Evolutionary conservation across 2,797 vertebrate species (phyloP).

Genomic region (Peromyscus eremicus): DNA sequence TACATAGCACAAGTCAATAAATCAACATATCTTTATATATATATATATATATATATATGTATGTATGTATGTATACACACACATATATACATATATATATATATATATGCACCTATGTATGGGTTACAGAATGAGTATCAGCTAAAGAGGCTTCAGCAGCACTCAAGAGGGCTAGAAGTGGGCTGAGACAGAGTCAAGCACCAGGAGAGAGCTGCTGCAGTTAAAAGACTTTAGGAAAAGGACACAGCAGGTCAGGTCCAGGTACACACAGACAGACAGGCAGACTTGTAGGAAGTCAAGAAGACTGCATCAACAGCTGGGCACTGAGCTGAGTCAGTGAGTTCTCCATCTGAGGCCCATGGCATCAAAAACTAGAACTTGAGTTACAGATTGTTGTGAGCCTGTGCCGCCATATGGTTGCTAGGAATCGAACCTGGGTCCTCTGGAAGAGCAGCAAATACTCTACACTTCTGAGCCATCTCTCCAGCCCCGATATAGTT

Average conservation of each 20-base stretch:
- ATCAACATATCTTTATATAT: neutral
- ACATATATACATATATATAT: no score
- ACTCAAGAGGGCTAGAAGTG: neutral
- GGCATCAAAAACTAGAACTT: neutral
- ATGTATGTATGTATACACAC: neutral
- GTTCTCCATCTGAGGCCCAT: neutral
- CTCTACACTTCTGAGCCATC: neutral
- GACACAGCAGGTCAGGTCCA: neutral
- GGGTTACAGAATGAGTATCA: neutral
- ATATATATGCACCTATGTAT: no score
- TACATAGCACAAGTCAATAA: neutral
- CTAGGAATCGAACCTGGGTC: neutral
- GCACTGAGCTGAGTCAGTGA: neutral
- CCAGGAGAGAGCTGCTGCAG: neutral
- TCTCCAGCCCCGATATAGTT: neutral
- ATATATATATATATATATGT: no score
- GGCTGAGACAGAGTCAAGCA: neutral
- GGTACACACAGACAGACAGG: neutral
- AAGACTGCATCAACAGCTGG: neutral
- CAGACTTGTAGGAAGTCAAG: neutral
- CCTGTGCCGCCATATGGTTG: neutral
- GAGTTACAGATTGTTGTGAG: neutral
- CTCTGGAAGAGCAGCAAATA: neutral
- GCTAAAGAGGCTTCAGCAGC: neutral
- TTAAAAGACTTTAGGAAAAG: neutral